phyloP scores from a whole-genome alignment of 2,113 vertebrate species.

The Lepisosteus osseus region DNA sequence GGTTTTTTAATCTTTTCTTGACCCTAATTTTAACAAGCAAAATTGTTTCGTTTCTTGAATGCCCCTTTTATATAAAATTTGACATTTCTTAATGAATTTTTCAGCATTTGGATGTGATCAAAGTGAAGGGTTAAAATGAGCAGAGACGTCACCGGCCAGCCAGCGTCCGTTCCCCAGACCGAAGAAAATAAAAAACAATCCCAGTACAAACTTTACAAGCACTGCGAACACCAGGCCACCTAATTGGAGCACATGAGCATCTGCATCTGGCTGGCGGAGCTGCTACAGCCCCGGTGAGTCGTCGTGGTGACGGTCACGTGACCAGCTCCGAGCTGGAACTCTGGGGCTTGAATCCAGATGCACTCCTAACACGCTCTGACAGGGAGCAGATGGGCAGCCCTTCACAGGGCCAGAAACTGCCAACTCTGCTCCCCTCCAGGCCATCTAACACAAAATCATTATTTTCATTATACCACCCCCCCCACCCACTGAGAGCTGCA shows the following conservation, averaged over 20 bases:
- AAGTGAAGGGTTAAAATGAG: background rate
- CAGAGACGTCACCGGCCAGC: background rate
- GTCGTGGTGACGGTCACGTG: conserved; percentile 66
- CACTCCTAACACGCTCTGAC: conserved; percentile 62
- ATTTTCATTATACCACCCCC: conserved; percentile 22
- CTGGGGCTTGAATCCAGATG: conserved; percentile 63
- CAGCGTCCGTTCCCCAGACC: background rate
- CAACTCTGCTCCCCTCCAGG: conserved; percentile 49
- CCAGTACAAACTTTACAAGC: conserved; percentile 9
- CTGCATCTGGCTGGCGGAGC: conserved; percentile 66
- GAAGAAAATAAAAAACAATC: background rate
- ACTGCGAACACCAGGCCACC: conserved; percentile 30
- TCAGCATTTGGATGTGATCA: too few species aligned
- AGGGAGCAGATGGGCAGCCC: conserved; percentile 71
- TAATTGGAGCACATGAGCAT: conserved; percentile 73
- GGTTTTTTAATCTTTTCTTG: too few species aligned
- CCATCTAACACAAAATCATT: conserved; percentile 37
- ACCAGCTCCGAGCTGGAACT: conserved; percentile 51
- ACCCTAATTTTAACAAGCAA: too few species aligned
- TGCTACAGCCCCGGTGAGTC: conserved; percentile 56
- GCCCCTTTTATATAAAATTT: too few species aligned
- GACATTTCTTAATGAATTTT: too few species aligned
- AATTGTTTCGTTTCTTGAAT: too few species aligned
- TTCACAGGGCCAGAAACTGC: conserved; percentile 54
- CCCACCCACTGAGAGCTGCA: background rate